Percentiles rank a stretch among this genome's conserved stretches.
These are phyloP conservation scores for Leptinotarsa tumamoca DNA, from an alignment of 2,888 invertebrate genomes.

Conservation along the genomic window DNA sequence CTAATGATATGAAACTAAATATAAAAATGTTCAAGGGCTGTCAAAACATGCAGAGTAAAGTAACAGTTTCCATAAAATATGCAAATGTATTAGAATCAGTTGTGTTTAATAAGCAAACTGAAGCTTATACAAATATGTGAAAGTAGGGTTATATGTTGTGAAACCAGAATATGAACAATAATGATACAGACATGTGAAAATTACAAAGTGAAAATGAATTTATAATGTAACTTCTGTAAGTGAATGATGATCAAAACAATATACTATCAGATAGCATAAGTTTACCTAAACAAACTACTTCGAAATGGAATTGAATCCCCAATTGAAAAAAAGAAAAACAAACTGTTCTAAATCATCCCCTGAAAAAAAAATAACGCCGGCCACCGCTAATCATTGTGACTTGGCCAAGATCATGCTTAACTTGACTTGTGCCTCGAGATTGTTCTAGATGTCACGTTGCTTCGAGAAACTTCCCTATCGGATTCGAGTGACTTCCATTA, in stretches of 20 bases:
- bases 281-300: neutral
- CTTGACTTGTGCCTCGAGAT: too few relatives aligned
- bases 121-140: neutral
- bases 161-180: neutral
- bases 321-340: neutral
- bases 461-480: too few relatives aligned
- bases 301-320: neutral
- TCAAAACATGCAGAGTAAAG: neutral
- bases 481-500: too few relatives aligned
- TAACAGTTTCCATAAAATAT: neutral
- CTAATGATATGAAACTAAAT: neutral
- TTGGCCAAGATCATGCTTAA: too few relatives aligned
- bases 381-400: too few relatives aligned
- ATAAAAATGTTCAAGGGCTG: neutral
- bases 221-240: neutral
- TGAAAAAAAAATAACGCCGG: too few relatives aligned
- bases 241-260: neutral
- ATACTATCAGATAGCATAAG: neutral
- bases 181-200: neutral
- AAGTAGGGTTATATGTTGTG: neutral
- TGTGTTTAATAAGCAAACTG: neutral
- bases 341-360: too few relatives aligned
- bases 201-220: neutral
- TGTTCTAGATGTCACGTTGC: too few relatives aligned
- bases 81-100: neutral